Evolutionary conservation across 2,797 vertebrate genomes (phyloP).

Genomic region (Decapterus maruadsi): DNA sequence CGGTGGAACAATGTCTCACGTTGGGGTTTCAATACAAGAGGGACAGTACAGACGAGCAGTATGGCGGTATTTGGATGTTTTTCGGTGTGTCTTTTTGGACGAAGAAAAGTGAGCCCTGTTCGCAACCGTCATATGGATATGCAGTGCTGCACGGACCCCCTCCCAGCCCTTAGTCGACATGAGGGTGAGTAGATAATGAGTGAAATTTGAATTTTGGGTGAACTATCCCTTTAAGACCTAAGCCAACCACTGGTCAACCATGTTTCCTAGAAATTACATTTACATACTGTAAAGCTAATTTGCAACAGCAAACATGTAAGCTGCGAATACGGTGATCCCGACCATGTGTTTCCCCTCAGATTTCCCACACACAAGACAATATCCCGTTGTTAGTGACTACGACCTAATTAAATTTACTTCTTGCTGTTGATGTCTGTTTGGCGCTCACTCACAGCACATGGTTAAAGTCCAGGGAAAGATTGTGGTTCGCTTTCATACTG

Average conservation of each 20-base stretch:
- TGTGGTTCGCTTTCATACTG: neutral
- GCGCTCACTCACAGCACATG: neutral
- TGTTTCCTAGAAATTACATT: neutral
- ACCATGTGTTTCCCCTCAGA: neutral
- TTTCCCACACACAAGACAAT: neutral
- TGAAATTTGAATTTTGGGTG: no score
- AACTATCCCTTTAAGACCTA: neutral
- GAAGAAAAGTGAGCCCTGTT: no score
- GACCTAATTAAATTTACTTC: neutral
- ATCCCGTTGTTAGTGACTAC: neutral
- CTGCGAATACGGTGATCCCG: neutral
- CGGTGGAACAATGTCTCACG: no score
- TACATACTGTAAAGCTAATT: neutral
- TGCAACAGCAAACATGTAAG: neutral
- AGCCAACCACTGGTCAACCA: neutral
- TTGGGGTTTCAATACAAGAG: no score
- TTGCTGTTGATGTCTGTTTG: neutral
- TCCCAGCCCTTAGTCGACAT: no score
- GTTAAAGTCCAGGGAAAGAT: neutral
- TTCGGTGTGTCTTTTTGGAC: no score
- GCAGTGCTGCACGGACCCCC: no score
- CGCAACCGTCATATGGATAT: no score
- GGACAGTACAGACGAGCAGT: no score
- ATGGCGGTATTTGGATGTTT: no score
- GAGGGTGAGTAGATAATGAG: no score